These are phyloP conservation scores for Enteromius trimaculatus DNA, from an alignment of 2,797 vertebrate species.

Conservation along the genomic window DNA sequence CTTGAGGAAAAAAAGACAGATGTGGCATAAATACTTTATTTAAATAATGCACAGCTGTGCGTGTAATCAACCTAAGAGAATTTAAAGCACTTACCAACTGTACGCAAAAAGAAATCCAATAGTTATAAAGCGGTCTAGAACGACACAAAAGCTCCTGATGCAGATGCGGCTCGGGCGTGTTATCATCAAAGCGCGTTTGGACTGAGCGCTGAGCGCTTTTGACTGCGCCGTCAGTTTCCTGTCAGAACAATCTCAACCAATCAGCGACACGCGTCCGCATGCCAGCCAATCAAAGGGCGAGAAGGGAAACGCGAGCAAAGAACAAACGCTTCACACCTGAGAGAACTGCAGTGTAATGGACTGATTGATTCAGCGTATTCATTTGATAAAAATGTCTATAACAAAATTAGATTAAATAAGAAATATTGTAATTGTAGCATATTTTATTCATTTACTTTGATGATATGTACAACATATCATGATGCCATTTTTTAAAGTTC, in stretches of 20 bases:
- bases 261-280: constrained; percentile 58
- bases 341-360: not conserved
- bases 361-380: not conserved
- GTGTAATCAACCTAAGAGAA: not conserved
- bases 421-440: not conserved
- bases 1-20: not conserved
- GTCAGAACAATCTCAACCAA: constrained; percentile 61
- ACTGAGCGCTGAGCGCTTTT: constrained; percentile 57
- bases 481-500: not conserved
- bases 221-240: constrained; percentile 48
- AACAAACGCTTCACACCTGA: constrained; percentile 10
- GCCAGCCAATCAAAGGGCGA: constrained; percentile 69
- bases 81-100: constrained; percentile 2
- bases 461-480: not conserved
- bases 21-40: not conserved
- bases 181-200: not conserved
- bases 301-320: constrained; percentile 56
- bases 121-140: not conserved
- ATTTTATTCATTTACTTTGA: not conserved
- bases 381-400: not conserved
- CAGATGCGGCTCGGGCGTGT: not conserved
- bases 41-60: not conserved
- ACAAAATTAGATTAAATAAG: not conserved
- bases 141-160: not conserved
- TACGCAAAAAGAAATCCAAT: not conserved